Evolutionary conservation across 2,888 invertebrate genomes (phyloP), one percentile per base, ranked within the genome.

Genomic region (Cephus pygmeus): DNA sequence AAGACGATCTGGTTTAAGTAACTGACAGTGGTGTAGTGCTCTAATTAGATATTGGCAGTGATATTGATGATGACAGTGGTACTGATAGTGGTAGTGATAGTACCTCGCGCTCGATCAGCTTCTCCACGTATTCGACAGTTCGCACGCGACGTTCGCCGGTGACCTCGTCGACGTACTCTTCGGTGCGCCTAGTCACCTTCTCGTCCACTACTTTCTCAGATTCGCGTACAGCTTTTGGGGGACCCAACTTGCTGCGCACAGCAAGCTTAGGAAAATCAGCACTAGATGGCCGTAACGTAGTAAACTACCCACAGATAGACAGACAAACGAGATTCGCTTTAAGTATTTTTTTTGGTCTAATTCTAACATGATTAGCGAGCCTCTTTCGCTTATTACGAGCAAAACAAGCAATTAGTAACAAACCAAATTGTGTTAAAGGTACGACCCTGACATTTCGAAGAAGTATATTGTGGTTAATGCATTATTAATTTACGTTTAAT

Each of bases 81-180:
- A 56, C 56, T 56, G 56, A 56, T 56, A 56, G 56, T 56, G 23
- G 23, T 23, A 56, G 56, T 56, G 56, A 56, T 56, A 56, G 87
- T 97, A 97, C 97, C 97, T 97, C 97, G 94, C 96, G 97, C 93
- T 97, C 97, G 93, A 97, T 97, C 93, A 97, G 95, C 94, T 97
- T 97, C 94, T 97, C 97, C 93, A 97, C 96, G 94, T 97, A 97
- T 94, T 97, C 97, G 93, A 97, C 95, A 88, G 97, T 97, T 93
- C 97, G 95, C 91, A 97, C 95, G 93, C 95, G 95, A 92, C 95
- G 95, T 92, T 96, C 96, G 89, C 97, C 97, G 87, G 97, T 97
- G 87, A 94, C 93, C 88, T 97, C 97, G 93, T 97, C 97, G 88
- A 96, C 92, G 93, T 95, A 97, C 93, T 97, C 97, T 93, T 97